Evolutionary conservation across 2,797 vertebrate species (phyloP), one percentile per base, ranked within the genome.

Genomic region (Mormyrus hasselquistii): DNA sequence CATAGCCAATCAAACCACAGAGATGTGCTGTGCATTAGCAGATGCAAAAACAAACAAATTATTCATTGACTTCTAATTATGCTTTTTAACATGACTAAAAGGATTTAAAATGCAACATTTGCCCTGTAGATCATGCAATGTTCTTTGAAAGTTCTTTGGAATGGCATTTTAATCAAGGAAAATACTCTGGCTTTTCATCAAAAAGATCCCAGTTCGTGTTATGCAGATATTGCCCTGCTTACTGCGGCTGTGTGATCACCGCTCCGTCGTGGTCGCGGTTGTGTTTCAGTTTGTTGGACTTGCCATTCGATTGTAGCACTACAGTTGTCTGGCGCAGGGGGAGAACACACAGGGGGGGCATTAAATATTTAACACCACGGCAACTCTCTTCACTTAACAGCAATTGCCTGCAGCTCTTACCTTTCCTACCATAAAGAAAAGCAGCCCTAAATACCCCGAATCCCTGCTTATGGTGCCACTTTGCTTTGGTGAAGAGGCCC

Each of bases 291-390:
- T 90, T 62, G 91, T 92, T 93, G 87, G 89, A 90, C 92, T 90
- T 16, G 1, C 84, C 88, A 89, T 93, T 94, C 94, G 93, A 94
- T 94, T 52, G 93, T 89, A 89, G 91, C 91, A 93, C 93, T 92
- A 92, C 91, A 94, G 91, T 90, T 89, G 87, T 91, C 44, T 52
- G 92, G 90, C 90, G 91, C 92, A 93, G 92, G 92, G 93, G 91
- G 88, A 41, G 88, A 90, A 91, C 91, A 89, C 12, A 44, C 91
- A 91, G 91, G 92, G 91, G 92, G 92, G 91, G 91, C 92, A 91
- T 86, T 55, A 49, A 44, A 90, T 41, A 92, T 53, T 57, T 12
- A 85, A 76, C 73, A 88, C 83, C 44, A 87, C 82, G 38, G 44
- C 52, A 79, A 86, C 50, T 41, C 41, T 25, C 49, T 57, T 90